Evolutionary conservation across 2,797 vertebrate species (phyloP), one percentile per base, ranked within the genome.

Genomic region (Trachops cirrhosus): DNA sequence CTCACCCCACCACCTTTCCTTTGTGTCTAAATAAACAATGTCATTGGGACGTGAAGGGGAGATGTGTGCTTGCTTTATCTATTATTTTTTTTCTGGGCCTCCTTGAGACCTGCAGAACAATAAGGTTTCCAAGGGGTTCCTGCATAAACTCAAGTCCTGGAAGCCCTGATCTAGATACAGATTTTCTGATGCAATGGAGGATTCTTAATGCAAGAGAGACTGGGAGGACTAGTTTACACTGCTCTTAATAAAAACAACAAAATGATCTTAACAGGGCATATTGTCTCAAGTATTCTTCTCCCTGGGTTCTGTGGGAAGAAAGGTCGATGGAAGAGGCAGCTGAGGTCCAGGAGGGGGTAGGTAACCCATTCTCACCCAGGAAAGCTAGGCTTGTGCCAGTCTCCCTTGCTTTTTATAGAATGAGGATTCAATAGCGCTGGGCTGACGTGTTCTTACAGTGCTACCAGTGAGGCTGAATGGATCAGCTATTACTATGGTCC

Each of bases 401-500:
- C 50, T 94, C 88, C 52, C 29, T 62, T 54, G 79, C 64, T 89
- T 93, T 89, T 90, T 78, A 93, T 70, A 90, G 89, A 88, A 86
- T 26, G 68, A 93, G 11, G 48, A 46, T 83, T 92, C 90, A 37
- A 34, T 64, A 14, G 34, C 84, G 68, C 52, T 57, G 64, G 75
- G 48, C n/a, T 64, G 57, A 0, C 29, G n/a, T 87, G 67, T 96
- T 92, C 93, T 89, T 96, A 89, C 83, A 80, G 46, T 34, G 52
- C 68, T 73, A 70, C 18, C 44, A 34, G 41, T 0, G 34, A 84
- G 75, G 89, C 79, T 70, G 82, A 77, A 94, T 70, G 91, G 59
- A 71, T 67, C 86, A 84, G 64, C 93, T 87, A 39, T 64, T 88
- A 15, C 24, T 26, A 5, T 32, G n/a, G 86, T 67, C 54, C 48